These are phyloP conservation scores for Dascillus cervinus DNA, from an alignment of 2,888 invertebrate species.

Conservation along the genomic window DNA sequence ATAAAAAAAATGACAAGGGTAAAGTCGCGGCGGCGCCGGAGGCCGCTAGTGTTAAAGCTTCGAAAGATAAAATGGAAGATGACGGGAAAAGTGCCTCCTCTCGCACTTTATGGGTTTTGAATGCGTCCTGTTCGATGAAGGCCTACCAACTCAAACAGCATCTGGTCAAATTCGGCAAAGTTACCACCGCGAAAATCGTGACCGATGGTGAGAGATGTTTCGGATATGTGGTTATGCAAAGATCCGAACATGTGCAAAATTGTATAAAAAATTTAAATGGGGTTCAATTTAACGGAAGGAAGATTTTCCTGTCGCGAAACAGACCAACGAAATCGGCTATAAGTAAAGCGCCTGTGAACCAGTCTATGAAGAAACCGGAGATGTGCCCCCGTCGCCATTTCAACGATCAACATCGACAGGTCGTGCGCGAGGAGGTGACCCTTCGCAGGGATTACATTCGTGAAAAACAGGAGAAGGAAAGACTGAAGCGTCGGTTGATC, in stretches of 20 bases:
- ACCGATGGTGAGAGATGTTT: constrained; percentile 90
- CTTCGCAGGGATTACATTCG: constrained; percentile 4
- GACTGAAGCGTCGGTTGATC: constrained; percentile 4
- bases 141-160: constrained; percentile 89
- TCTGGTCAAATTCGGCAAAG: constrained; percentile 87
- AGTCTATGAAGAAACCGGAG: not conserved
- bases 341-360: too few species aligned
- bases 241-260: constrained; percentile 73
- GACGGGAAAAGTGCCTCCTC: constrained; percentile 4
- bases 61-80: constrained; percentile 1
- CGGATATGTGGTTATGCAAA: constrained; percentile 90
- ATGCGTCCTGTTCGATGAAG: constrained; percentile 50
- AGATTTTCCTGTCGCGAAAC: constrained; percentile 17
- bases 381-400: too few species aligned
- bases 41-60: not conserved
- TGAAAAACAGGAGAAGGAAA: constrained; percentile 8
- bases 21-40: not conserved
- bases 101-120: constrained; percentile 31
- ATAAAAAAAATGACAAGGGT: not conserved
- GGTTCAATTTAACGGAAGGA: constrained; percentile 72
- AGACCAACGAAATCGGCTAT: constrained; percentile 2
- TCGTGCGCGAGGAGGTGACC: constrained; percentile 5
- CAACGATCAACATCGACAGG: too few species aligned
- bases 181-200: constrained; percentile 89
- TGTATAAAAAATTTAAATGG: constrained; percentile 83